These are phyloP conservation scores for Mormoops blainvillei DNA, from an alignment of 2,113 vertebrate species.

Conservation along the genomic window DNA sequence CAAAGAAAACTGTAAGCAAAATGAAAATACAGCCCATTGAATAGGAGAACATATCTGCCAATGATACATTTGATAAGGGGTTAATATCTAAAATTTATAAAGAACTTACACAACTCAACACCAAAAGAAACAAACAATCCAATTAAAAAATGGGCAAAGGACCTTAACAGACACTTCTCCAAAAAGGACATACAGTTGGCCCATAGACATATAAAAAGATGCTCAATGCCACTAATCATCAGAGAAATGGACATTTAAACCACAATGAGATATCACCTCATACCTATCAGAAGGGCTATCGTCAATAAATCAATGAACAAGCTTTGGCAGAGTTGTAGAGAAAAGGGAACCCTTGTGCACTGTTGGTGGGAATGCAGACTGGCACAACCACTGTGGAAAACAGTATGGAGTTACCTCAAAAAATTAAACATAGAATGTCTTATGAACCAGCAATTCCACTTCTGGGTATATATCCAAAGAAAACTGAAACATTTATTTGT, in stretches of 20 bases:
- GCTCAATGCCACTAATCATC: neutral
- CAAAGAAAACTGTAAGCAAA: neutral
- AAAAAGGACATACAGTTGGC: neutral
- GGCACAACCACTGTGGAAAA: neutral
- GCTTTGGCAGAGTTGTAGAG: neutral
- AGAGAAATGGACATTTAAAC: neutral
- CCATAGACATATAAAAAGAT: neutral
- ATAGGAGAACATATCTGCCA: neutral
- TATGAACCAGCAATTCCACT: neutral
- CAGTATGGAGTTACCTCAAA: neutral
- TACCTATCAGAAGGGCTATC: neutral
- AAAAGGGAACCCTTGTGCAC: neutral
- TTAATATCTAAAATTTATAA: neutral
- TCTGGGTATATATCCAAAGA: neutral
- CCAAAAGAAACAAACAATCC: neutral
- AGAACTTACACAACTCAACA: neutral
- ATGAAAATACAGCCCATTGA: neutral
- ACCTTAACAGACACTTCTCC: neutral
- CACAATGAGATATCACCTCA: neutral
- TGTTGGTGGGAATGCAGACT: neutral
- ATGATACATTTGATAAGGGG: neutral
- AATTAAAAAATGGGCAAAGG: neutral
- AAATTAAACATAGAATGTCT: neutral
- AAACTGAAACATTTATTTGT: neutral
- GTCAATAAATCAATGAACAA: neutral